Evolutionary conservation across 2,888 invertebrate species (phyloP).

Genomic region (Esperia sulphurella): DNA sequence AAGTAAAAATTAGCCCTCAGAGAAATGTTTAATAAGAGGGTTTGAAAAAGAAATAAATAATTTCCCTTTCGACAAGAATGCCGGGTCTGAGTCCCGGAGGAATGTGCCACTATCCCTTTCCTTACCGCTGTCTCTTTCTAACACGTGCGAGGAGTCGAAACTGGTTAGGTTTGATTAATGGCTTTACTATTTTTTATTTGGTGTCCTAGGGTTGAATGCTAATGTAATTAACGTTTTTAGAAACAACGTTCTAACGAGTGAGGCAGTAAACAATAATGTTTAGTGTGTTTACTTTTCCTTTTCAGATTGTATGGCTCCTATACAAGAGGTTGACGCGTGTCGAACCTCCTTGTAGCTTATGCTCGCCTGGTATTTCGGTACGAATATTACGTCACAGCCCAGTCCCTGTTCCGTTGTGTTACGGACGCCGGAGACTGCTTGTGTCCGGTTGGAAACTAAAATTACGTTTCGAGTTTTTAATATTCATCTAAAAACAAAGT

Average conservation of each 20-base stretch:
- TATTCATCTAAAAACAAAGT: too few species aligned
- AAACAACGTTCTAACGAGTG: conserved; percentile 16
- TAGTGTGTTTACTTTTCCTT: conserved; percentile 9
- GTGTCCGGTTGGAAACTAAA: too few species aligned
- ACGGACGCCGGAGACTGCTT: too few species aligned
- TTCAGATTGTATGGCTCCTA: background rate
- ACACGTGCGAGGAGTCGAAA: conserved; percentile 7
- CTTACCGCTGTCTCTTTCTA: conserved; percentile 9
- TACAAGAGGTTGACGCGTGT: background rate
- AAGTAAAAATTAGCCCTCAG: conserved; percentile 17
- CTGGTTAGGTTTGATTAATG: conserved; percentile 24
- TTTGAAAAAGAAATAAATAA: conserved; percentile 13
- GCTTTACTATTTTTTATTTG: conserved; percentile 14
- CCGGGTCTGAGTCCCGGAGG: conserved; percentile 16
- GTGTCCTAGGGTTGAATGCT: conserved; percentile 17
- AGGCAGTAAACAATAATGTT: conserved; percentile 2
- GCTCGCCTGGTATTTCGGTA: conserved; percentile 12
- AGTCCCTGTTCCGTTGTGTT: conserved; percentile 8
- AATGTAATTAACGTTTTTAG: conserved; percentile 17
- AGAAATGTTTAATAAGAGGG: conserved; percentile 15
- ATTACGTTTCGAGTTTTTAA: too few species aligned
- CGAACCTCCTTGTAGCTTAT: conserved; percentile 1
- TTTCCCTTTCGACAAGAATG: conserved; percentile 21
- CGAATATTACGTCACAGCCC: conserved; percentile 14
- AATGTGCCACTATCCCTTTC: conserved; percentile 17